Conservation (phyloP, 2,888 invertebrate species). For the Drosophila barbarae region DNA sequence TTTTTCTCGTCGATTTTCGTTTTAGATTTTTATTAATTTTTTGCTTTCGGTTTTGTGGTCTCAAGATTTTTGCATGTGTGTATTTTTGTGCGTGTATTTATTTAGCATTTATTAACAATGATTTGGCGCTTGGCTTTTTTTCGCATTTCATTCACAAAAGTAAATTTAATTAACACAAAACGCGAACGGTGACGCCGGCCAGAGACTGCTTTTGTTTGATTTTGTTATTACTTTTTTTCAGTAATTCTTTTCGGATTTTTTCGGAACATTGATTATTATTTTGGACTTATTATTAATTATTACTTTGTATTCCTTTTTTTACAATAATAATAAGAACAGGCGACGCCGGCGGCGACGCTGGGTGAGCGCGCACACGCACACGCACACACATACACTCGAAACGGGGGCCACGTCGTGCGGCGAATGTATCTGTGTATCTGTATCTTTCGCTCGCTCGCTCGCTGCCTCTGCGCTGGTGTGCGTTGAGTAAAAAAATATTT, state of each 20-base stretch:
- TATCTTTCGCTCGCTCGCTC: constrained; percentile 6
- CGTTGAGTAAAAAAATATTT: constrained; percentile 64
- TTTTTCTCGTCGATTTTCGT: constrained; percentile 6
- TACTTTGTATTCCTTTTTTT: constrained; percentile 8
- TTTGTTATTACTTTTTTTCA: constrained; percentile 22
- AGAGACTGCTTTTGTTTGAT: constrained; percentile 33
- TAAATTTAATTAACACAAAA: constrained; percentile 75
- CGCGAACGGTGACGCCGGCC: constrained; percentile 24
- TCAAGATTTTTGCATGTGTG: constrained; percentile 4
- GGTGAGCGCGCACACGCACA: constrained; percentile 43
- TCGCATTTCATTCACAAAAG: constrained; percentile 76
- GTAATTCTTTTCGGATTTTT: neutral
- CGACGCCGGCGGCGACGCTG: constrained; percentile 52
- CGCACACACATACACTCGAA: constrained; percentile 43
- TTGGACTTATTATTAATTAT: neutral
- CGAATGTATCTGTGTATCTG: constrained; percentile 13
- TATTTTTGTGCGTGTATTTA: constrained; percentile 45
- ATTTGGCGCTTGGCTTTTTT: constrained; percentile 74
- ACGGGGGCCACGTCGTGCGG: constrained; percentile 64
- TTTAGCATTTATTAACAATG: constrained; percentile 74
- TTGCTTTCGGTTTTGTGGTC: constrained; percentile 44
- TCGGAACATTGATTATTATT: constrained; percentile 16
- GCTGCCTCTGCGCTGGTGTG: constrained; percentile 9
- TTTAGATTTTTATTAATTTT: constrained; percentile 39
- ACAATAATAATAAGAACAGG: constrained; percentile 55